Percentiles rank a stretch among this genome's conserved stretches.
These are phyloP conservation scores for Heliconius nattereri DNA, from an alignment of 1,140 invertebrate genomes.

Conservation along the genomic window DNA sequence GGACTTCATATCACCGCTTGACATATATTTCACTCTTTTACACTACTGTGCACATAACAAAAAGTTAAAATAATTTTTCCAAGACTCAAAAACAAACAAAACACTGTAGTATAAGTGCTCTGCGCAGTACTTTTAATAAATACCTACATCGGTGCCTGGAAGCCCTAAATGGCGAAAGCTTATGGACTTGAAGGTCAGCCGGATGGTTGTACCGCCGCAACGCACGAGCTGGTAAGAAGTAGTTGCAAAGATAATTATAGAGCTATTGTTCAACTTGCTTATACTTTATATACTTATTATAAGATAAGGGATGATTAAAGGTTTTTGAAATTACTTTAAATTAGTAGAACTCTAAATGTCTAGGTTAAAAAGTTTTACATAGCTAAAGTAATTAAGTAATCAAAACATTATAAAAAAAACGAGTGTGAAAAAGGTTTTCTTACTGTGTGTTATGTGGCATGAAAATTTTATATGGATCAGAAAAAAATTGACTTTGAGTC, in stretches of 20 bases:
- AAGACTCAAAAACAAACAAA: background rate
- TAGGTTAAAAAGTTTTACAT: too few species aligned
- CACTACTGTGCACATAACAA: background rate
- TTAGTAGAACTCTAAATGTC: too few species aligned
- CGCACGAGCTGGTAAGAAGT: background rate
- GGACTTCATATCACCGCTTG: too few species aligned
- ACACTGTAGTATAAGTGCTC: background rate
- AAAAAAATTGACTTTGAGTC: too few species aligned
- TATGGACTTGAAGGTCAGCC: background rate
- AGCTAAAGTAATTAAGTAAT: too few species aligned
- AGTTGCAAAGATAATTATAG: background rate
- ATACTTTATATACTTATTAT: background rate
- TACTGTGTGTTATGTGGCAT: too few species aligned
- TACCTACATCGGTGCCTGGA: background rate
- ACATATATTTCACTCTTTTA: background rate
- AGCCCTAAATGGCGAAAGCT: conserved; percentile 4
- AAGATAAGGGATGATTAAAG: background rate
- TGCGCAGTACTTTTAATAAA: conserved; percentile 11
- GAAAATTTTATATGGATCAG: too few species aligned
- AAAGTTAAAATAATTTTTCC: background rate
- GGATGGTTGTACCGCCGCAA: conserved; percentile 5
- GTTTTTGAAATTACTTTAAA: background rate
- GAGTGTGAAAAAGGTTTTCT: background rate
- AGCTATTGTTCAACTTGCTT: background rate
- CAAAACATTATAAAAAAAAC: too few species aligned